These are phyloP conservation scores for Trichogramma evanescens DNA, from an alignment of 2,888 invertebrate genomes.

Conservation along the genomic window DNA sequence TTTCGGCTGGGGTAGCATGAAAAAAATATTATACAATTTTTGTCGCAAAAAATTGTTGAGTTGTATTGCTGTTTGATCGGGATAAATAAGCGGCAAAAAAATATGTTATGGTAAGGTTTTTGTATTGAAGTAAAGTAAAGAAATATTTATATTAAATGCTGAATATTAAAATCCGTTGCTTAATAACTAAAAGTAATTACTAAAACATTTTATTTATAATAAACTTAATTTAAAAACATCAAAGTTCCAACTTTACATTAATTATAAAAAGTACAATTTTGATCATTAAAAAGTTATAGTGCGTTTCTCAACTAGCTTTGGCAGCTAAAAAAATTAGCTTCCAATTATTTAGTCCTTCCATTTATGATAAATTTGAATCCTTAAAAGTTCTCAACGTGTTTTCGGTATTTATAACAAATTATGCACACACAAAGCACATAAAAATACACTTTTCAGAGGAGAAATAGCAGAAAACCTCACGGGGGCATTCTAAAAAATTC, in stretches of 20 bases:
- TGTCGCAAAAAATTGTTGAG: neutral
- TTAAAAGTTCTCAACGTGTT: neutral
- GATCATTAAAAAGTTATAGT: slow-evolving; percentile 13
- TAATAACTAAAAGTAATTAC: too few relatives aligned
- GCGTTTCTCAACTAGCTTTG: slow-evolving; percentile 16
- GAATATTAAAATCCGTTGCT: too few relatives aligned
- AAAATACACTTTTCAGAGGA: slow-evolving; percentile 28
- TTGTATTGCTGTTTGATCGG: too few relatives aligned
- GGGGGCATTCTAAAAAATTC: slow-evolving; percentile 26
- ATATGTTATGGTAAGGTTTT: too few relatives aligned
- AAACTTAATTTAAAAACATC: too few relatives aligned
- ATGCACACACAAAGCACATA: slow-evolving; percentile 23
- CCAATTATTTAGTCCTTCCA: neutral
- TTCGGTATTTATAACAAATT: neutral
- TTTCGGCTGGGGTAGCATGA: too few relatives aligned
- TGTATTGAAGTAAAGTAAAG: too few relatives aligned
- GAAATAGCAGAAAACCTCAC: slow-evolving; percentile 23
- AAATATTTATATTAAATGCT: too few relatives aligned
- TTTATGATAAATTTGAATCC: neutral
- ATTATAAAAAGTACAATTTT: too few relatives aligned
- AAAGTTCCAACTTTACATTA: too few relatives aligned
- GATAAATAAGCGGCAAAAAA: too few relatives aligned
- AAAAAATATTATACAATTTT: neutral
- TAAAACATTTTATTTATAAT: too few relatives aligned
- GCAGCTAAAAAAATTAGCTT: neutral